Percentiles rank a stretch among this genome's conserved stretches.
Evolutionary conservation across 2,888 invertebrate species (phyloP).

Genomic region (Willowsia nigromaculata): DNA sequence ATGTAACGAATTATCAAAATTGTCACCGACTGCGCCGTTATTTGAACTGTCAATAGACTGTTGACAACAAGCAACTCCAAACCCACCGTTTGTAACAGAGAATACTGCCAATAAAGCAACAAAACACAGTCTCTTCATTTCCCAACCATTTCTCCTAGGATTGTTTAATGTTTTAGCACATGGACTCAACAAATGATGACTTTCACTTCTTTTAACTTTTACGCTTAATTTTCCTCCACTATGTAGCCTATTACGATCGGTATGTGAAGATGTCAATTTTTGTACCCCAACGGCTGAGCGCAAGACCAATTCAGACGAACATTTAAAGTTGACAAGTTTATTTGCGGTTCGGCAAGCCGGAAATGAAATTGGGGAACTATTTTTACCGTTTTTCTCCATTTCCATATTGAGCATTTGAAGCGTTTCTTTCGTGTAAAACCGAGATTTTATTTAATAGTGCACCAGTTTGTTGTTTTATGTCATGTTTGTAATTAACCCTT

Average conservation of each 20-base stretch:
- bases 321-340: not conserved
- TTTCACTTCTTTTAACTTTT: not conserved
- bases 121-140: constrained; percentile 41
- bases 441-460: not conserved
- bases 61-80: constrained; percentile 48
- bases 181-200: not conserved
- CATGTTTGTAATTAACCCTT: not conserved
- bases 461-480: not conserved
- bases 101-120: constrained; percentile 29
- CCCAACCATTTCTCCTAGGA: not conserved
- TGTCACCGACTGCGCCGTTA: constrained; percentile 57
- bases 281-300: not conserved
- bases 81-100: not conserved
- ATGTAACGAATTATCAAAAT: constrained; percentile 56
- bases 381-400: not conserved
- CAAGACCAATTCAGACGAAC: not conserved
- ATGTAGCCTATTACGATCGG: not conserved
- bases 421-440: not conserved
- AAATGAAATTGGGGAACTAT: not conserved
- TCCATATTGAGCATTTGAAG: not conserved
- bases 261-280: not conserved
- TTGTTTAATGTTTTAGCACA: not conserved
- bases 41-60: constrained; percentile 62
- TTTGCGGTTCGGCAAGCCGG: not conserved
- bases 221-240: not conserved